Evolutionary conservation across 92 coral and sea anemone species (phyloP).

Genomic region (Epizoanthus scotinus): DNA sequence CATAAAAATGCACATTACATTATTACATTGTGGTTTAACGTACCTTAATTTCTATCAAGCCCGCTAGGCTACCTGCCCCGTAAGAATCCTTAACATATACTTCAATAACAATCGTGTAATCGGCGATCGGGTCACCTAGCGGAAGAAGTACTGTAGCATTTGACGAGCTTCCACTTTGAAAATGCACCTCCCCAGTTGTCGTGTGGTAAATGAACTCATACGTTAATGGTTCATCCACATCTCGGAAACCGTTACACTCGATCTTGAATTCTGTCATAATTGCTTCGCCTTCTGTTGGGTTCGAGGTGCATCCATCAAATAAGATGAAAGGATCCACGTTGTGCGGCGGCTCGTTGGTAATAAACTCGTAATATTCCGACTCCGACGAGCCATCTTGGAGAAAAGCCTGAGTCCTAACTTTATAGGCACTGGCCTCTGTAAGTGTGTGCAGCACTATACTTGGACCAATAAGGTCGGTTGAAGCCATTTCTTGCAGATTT

Average conservation of each 20-base stretch:
- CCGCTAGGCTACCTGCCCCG: slow-evolving; percentile 55
- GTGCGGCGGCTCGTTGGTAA: slow-evolving; percentile 65
- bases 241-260: slow-evolving; percentile 56
- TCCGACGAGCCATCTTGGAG: slow-evolving; percentile 48
- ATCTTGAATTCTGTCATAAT: slow-evolving; percentile 66
- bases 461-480: slow-evolving; percentile 69
- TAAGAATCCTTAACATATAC: slow-evolving; percentile 60
- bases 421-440: slow-evolving; percentile 38
- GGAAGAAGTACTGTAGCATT: slow-evolving; percentile 73
- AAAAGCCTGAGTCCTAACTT: slow-evolving; percentile 38
- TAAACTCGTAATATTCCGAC: slow-evolving; percentile 48
- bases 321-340: neutral
- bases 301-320: slow-evolving; percentile 42
- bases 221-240: slow-evolving; percentile 69
- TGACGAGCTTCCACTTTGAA: slow-evolving; percentile 57
- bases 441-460: slow-evolving; percentile 46
- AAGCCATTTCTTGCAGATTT: slow-evolving; percentile 44
- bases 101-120: slow-evolving; percentile 55
- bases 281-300: slow-evolving; percentile 60
- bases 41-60: slow-evolving; percentile 13
- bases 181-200: slow-evolving; percentile 64
- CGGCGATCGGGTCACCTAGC: slow-evolving; percentile 65
- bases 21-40: no score
- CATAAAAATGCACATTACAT: no score
- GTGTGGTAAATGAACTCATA: slow-evolving; percentile 82